Percentiles rank a stretch among this genome's conserved stretches.
Conservation (phyloP, 2,888 invertebrate species). For the Dysmachus trigonus region DNA sequence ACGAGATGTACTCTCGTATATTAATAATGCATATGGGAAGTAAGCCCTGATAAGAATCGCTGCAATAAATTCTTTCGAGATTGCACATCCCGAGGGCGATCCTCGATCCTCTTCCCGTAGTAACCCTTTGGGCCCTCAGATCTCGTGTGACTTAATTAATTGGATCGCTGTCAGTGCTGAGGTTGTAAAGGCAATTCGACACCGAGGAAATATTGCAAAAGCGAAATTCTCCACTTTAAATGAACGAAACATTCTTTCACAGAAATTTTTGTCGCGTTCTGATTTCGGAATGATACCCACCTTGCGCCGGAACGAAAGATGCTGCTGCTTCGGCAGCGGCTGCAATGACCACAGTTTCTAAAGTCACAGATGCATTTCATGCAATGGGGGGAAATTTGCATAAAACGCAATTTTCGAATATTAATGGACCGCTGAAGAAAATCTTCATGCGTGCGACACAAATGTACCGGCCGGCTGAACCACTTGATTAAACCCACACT, state of each 20-base stretch:
- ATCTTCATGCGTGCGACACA: slow-evolving; percentile 4
- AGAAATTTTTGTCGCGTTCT: slow-evolving; percentile 18
- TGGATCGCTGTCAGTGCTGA: slow-evolving; percentile 27
- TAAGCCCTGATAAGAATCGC: slow-evolving; percentile 43
- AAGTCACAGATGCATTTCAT: neutral
- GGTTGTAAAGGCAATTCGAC: slow-evolving; percentile 27
- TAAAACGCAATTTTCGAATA: slow-evolving; percentile 64
- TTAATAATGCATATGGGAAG: slow-evolving; percentile 49
- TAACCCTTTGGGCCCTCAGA: neutral
- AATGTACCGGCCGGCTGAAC: neutral
- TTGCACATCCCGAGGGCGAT: slow-evolving; percentile 46
- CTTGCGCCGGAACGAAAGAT: neutral
- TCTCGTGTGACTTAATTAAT: slow-evolving; percentile 39
- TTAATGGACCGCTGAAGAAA: slow-evolving; percentile 55
- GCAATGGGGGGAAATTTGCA: slow-evolving; percentile 4
- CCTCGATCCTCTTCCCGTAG: slow-evolving; percentile 22
- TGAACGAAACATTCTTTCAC: slow-evolving; percentile 15
- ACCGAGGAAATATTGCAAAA: slow-evolving; percentile 28
- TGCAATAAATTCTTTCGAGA: slow-evolving; percentile 46
- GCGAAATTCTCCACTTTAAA: neutral
- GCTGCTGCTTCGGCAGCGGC: neutral
- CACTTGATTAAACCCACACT: neutral
- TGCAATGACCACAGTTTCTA: neutral
- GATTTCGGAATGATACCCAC: slow-evolving; percentile 2
- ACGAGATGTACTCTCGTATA: neutral